These are phyloP conservation scores for Stictonetta naevosa DNA, from an alignment of 2,113 vertebrate genomes.

Conservation along the genomic window DNA sequence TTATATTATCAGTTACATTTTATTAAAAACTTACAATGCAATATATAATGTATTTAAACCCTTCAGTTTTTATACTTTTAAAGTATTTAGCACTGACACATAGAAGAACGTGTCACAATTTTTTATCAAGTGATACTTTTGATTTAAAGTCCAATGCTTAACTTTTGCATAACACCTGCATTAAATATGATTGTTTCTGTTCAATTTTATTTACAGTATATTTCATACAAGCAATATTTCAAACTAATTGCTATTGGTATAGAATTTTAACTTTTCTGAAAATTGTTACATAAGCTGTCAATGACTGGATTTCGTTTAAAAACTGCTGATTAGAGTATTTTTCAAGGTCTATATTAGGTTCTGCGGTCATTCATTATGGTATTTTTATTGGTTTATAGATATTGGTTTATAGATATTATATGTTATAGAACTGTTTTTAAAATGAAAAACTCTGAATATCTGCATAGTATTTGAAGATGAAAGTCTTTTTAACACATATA, in stretches of 20 bases:
- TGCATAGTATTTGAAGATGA: not conserved
- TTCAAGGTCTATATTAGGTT: not conserved
- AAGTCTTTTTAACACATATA: not conserved
- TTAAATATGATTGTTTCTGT: not conserved
- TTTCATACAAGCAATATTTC: not conserved
- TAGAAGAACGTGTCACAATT: not conserved
- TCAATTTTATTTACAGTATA: not conserved
- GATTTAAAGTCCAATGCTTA: not conserved
- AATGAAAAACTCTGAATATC: not conserved
- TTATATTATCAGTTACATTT: not conserved
- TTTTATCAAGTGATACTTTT: not conserved
- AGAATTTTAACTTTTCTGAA: not conserved
- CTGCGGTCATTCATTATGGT: not conserved
- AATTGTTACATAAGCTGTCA: not conserved
- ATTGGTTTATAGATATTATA: no score
- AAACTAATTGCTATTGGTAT: not conserved
- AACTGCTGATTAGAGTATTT: not conserved
- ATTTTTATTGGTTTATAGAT: not conserved
- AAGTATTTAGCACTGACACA: conserved; percentile 23
- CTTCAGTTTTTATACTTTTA: not conserved
- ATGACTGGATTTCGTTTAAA: not conserved
- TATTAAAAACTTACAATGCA: not conserved
- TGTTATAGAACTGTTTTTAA: not conserved
- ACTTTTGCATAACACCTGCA: not conserved
- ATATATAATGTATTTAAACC: not conserved